phyloP scores from a whole-genome alignment of 1,140 invertebrate genomes.

The Drosophila nebulosa region DNA sequence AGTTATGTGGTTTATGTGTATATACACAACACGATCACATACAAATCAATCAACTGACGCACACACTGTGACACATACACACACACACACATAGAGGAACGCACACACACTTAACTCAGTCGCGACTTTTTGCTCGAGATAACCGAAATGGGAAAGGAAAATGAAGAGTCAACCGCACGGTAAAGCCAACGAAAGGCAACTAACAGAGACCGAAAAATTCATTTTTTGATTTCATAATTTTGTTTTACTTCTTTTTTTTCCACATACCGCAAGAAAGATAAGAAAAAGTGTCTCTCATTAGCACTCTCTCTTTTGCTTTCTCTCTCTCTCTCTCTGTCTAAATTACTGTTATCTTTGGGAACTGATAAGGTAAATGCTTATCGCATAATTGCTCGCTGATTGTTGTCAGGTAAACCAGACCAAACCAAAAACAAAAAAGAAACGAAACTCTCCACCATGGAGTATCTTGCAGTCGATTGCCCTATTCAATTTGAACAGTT shows the following conservation, averaged over 20 bases:
- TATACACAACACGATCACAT: constrained; percentile 1
- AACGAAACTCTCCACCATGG: constrained; percentile 23
- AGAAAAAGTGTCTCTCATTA: constrained; percentile 1
- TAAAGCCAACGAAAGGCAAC: constrained; percentile 50
- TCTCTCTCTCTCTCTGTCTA: neutral
- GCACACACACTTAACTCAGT: constrained; percentile 14
- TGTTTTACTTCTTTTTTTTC: constrained; percentile 5
- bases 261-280: constrained; percentile 5
- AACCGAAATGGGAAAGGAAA: constrained; percentile 6
- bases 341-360: constrained; percentile 45
- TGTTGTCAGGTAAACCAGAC: constrained; percentile 59
- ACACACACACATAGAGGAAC: constrained; percentile 11
- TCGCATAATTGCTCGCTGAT: constrained; percentile 70
- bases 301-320: neutral
- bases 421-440: neutral
- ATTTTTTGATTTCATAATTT: constrained; percentile 62
- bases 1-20: constrained; percentile 32
- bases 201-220: constrained; percentile 46
- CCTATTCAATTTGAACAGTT: constrained; percentile 15
- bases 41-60: constrained; percentile 25
- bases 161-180: constrained; percentile 53
- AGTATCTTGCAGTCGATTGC: neutral
- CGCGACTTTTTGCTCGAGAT: constrained; percentile 13
- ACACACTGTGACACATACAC: neutral
- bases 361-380: constrained; percentile 60